Percentiles rank a stretch among this genome's conserved stretches.
Conservation (phyloP, 2,113 vertebrate species). For the Chlamydotis undulata region DNA sequence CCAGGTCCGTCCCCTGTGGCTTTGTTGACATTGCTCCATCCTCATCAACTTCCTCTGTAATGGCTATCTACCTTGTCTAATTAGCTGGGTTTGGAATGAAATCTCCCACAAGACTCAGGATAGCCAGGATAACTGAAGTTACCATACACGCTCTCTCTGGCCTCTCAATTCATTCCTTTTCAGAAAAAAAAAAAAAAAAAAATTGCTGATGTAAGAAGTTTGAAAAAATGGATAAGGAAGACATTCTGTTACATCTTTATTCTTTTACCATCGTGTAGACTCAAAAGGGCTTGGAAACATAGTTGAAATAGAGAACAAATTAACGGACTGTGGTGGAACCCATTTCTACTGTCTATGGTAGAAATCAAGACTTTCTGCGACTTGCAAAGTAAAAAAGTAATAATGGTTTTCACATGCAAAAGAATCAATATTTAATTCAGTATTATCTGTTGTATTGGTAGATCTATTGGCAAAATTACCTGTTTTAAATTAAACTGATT, state of each 20-base stretch:
- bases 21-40: background rate
- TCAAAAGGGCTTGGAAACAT: background rate
- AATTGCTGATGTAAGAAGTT: background rate
- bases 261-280: background rate
- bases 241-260: background rate
- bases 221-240: background rate
- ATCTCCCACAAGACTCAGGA: background rate
- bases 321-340: fast-evolving
- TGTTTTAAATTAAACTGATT: background rate
- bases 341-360: background rate
- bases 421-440: background rate
- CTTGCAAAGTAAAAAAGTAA: background rate
- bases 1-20: background rate
- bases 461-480: background rate
- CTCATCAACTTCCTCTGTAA: background rate
- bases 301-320: background rate
- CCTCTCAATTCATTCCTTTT: background rate
- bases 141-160: background rate
- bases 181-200: background rate
- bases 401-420: background rate
- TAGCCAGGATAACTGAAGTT: background rate
- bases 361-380: background rate
- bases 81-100: background rate
- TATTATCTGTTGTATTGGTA: background rate
- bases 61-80: background rate